Base-by-base conservation (phyloP, 2,888 invertebrate genomes). In the Drosophila suboccidentalis region DNA sequence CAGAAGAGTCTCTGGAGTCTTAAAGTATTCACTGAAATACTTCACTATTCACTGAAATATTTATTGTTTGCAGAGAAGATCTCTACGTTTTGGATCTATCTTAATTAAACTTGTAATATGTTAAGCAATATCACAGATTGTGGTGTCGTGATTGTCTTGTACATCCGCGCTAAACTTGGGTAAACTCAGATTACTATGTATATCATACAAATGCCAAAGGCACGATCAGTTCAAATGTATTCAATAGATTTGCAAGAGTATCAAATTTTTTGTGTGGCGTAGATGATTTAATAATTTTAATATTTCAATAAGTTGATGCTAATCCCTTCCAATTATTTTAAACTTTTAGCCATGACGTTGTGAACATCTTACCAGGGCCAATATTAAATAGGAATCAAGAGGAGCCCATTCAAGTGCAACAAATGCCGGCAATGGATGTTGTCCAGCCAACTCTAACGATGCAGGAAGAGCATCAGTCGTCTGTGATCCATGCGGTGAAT, bases 361-460 rank as follows among this genome's bases (percentile, higher is more conserved):
- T 32, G 0, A 50, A 29, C 4, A 34, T 58, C 0, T 17, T 71
- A 38, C 36, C 58, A 10, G 51, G 43, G 8, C 61, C 17, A 17
- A 57, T 22, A 17, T 15, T 63, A 29, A 66, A 19, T 41, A 38
- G 32, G 11, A 34, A 51, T n/a, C 53, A 57, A 8, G 38, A 54
- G 5, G 73, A 51, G 41, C 17, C 50, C n/a, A 44, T 68, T n/a
- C 60, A 64, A n/a, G 47, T 34, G 13, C 69, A 61, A 38, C 50
- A 34, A 2, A 9, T 59, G n/a, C 34, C 39, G 10, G 62, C 15
- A 55, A 10, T 60, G 3, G 49, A 49, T 17, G 26, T 17, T 29
- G 11, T 15, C 0, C 81, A 82, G 51, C 70, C 73, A 65, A 77
- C 75, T 19, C 78, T 79, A 19, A 71, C 73, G 19, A 80, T 71